Evolutionary conservation across 2,888 invertebrate genomes (phyloP).

Genomic region (Mythimna vitellina): DNA sequence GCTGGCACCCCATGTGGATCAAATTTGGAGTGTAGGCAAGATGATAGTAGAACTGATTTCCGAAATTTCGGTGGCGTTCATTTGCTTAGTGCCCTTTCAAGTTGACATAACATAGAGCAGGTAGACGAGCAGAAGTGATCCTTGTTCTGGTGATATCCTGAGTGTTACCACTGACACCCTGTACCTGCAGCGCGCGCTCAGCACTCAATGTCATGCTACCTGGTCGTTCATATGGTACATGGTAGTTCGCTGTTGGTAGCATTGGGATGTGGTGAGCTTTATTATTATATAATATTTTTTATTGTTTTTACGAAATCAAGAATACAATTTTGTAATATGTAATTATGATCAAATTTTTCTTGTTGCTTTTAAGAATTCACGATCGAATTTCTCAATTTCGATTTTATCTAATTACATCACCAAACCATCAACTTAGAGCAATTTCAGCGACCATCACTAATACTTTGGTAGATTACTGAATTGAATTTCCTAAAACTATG

Average conservation of each 20-base stretch:
- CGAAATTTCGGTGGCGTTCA: constrained; percentile 88
- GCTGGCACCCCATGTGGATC: constrained; percentile 77
- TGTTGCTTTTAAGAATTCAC: constrained; percentile 77
- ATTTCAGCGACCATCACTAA: constrained; percentile 65
- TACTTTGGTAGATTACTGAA: constrained; percentile 73
- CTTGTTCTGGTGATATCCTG: constrained; percentile 82
- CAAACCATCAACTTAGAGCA: constrained; percentile 74
- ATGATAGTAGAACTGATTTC: constrained; percentile 85
- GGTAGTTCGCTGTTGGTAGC: constrained; percentile 77
- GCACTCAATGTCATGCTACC: constrained; percentile 72
- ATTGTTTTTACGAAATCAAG: constrained; percentile 78
- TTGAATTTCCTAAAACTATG: constrained; percentile 72
- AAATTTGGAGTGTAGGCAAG: constrained; percentile 80
- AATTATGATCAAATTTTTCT: constrained; percentile 72
- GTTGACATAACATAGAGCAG: constrained; percentile 76
- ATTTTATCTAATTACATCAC: constrained; percentile 76
- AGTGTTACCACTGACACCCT: constrained; percentile 63
- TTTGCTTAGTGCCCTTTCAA: constrained; percentile 89
- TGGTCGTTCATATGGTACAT: constrained; percentile 71
- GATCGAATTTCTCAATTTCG: constrained; percentile 74
- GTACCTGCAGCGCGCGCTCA: constrained; percentile 62
- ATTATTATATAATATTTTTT: constrained; percentile 75
- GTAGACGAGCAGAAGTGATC: constrained; percentile 72
- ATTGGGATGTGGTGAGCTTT: constrained; percentile 81
- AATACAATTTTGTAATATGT: constrained; percentile 73